Conservation (phyloP, 2,797 vertebrate genomes). For the Dipus sagitta region DNA sequence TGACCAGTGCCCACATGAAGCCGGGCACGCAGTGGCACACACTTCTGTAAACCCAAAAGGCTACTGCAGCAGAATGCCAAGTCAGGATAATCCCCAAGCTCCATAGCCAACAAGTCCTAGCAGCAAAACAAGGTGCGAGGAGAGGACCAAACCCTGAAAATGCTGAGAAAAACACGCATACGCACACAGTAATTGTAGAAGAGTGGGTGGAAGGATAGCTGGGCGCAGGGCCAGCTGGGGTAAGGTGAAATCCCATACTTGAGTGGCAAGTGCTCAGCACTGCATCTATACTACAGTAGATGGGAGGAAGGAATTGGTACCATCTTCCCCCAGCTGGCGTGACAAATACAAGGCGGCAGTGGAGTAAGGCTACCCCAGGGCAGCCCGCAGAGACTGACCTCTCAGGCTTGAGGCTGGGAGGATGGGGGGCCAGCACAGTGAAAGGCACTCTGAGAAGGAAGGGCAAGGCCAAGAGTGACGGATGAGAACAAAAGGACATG, state of each 20-base stretch:
- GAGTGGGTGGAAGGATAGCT: background rate
- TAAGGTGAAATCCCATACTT: background rate
- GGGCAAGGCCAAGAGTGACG: background rate
- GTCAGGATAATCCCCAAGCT: no score
- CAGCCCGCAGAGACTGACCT: background rate
- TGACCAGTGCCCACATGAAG: no score
- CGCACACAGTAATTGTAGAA: no score
- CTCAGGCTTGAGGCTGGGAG: background rate
- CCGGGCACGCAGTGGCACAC: no score
- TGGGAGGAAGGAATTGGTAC: background rate
- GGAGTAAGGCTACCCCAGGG: background rate
- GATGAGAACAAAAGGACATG: background rate
- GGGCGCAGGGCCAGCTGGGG: background rate
- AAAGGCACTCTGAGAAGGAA: background rate
- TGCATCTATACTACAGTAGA: background rate
- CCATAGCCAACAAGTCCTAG: no score
- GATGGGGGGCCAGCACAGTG: background rate
- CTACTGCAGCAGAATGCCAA: no score
- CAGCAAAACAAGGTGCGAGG: no score
- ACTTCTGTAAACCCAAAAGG: no score
- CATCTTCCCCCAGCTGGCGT: background rate
- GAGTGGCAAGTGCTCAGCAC: no score
- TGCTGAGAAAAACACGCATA: no score
- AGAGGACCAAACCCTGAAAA: no score
- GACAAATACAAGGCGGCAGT: background rate